Evolutionary conservation across 1,140 invertebrate genomes (phyloP).

Genomic region (Conus ventricosus): DNA sequence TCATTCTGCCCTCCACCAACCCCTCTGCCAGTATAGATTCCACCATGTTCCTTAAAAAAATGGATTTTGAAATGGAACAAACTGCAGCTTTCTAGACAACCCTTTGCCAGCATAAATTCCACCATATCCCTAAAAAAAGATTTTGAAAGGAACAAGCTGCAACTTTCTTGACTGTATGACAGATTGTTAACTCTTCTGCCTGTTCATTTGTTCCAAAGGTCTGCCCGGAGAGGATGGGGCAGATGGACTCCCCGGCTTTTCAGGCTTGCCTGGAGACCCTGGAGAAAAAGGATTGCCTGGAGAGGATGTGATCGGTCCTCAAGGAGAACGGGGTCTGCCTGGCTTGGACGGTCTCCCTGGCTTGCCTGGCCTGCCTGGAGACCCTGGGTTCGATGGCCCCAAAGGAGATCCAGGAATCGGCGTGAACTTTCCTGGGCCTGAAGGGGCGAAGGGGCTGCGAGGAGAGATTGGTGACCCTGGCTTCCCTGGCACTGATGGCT

Average conservation of each 20-base stretch:
- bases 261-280: conserved; percentile 38
- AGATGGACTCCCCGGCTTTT: conserved; percentile 39
- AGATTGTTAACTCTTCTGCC: no score
- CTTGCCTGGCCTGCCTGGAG: conserved; percentile 63
- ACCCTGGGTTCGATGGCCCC: conserved; percentile 54
- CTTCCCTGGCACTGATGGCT: conserved; percentile 67
- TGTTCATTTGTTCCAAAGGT: conserved; percentile 4
- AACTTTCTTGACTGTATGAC: no score
- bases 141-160: no score
- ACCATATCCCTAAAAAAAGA: no score
- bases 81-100: no score
- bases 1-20: no score
- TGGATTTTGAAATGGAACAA: no score
- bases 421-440: conserved; percentile 47
- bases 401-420: conserved; percentile 60
- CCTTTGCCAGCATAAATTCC: no score
- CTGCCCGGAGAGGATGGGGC: conserved; percentile 37
- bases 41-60: no score
- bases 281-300: conserved; percentile 44
- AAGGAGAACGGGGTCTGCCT: conserved; percentile 79
- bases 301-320: conserved; percentile 74
- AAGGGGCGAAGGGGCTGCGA: conserved; percentile 45
- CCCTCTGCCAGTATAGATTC: no score
- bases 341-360: conserved; percentile 58
- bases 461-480: conserved; percentile 56